Base-by-base conservation (phyloP, 1,140 invertebrate genomes). In the Megalopta genalis region DNA sequence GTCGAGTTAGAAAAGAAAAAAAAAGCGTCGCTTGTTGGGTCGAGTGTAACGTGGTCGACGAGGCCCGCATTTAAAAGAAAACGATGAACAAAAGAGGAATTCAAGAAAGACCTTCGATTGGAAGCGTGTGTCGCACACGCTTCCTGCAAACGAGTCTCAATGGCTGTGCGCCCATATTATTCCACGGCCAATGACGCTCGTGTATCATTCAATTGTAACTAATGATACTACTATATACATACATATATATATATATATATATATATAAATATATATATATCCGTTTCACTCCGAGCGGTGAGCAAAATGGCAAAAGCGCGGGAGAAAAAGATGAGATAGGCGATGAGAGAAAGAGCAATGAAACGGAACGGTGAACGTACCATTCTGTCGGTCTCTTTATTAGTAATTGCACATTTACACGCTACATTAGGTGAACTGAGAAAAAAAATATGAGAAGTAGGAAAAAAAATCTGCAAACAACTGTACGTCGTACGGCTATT, bases 301-400 rank as follows among this genome's bases (percentile, higher is more conserved):
- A 69, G 57, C 54, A 49, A 81, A 57, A 27, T 27, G 75, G 69
- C 72, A 82, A 77, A 52, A 62, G 64, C 60, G 37, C 67, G 72
- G 69, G 59, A 70, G n/a, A 54, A 54, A 21, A 71, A 54, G 52
- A 64, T 42, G 54, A n/a, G n/a, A 62, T 14, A 12, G 42, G 42
- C 9, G 3, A 16, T 62, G 60, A 62, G 49, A 62, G 16, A 39
- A 54, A 73, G 49, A 77, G 67, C 52, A 64, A 82, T 49, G 66
- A 63, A 87, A 87, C 85, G 87, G 87, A 92, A 88, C 87, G 91
- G 86, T 89, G 83, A 87, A 92, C 81, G 90, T 92, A 92, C 90
- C 90, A 92, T 92, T 92, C 90, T 91, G 90, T 91, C 91, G 90
- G 89, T 90, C 86, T 89, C 90, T 90, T n/a, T 91, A 90, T 84